Evolutionary conservation across 2,113 vertebrate species (phyloP), one percentile per base, ranked within the genome.

Genomic region (Mustela nigripes): DNA sequence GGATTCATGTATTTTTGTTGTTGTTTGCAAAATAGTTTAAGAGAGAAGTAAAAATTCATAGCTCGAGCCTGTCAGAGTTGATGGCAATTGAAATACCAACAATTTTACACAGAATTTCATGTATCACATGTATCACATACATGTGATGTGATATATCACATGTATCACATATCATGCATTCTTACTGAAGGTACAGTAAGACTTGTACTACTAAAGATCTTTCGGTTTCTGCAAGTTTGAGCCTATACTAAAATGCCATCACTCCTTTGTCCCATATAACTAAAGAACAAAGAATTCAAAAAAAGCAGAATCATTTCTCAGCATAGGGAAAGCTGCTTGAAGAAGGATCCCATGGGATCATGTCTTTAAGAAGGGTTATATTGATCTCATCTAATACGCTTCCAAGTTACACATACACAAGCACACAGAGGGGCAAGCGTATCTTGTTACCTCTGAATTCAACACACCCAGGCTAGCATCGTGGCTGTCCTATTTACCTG

Each of bases 1-100:
- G 83, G 14, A 94, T 91, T 94, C 89, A 80, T 2, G 63, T 28
- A 58, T 48, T 86, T 78, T 97, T 92, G 22, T 2, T 5, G 83
- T 67, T 84, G 33, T 21, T 97, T 96, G 28, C 42, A 89, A 96
- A 92, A 90, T 2, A 50, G 69, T 11, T 69, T 80, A 92, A 81
- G 60, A 76, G 5, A 81, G 39, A 96, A 93, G n/a, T 65, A 91
- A 93, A 94, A 94, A 71, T 63, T 76, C 76, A 84, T n/a, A 28
- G 73, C 33, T n/a, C 50, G 45, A 50, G 56, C 86, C 62, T 95
- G 9, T 78, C 50, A 26, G 15, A 84, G 81, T 28, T 58, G 19
- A 56, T 60, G 4, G 50, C 7, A 67, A 89, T 88, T 74, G 83
- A 89, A 84, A 82, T 42, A 36, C 8, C 91, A 90, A 92, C 11